phyloP scores from a whole-genome alignment of 2,113 vertebrate genomes.

The Thermophis baileyi region DNA sequence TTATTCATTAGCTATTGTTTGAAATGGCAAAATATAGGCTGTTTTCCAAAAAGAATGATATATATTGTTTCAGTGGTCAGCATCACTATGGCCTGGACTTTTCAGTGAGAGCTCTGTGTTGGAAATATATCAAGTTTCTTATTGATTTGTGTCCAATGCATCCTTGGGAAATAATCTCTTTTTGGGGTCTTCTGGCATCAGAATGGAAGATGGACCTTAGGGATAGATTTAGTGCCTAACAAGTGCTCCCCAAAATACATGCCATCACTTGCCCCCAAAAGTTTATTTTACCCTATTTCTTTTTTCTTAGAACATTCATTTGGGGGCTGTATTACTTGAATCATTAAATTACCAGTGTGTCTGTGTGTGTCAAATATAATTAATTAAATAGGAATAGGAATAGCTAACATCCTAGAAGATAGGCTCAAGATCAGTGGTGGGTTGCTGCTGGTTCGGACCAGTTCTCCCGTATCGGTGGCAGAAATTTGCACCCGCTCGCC shows the following conservation, averaged over 20 bases:
- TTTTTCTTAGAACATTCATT: not conserved
- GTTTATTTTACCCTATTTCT: not conserved
- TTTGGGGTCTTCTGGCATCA: not conserved
- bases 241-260: not conserved
- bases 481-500: no score
- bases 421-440: no score
- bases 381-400: no score
- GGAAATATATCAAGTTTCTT: not conserved
- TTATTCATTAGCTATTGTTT: conserved; percentile 9
- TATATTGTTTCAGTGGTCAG: not conserved
- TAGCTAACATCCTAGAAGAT: no score
- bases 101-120: not conserved
- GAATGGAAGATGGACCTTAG: not conserved
- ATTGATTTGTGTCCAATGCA: not conserved
- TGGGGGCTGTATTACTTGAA: not conserved
- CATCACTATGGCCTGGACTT: not conserved
- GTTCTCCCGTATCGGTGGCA: no score
- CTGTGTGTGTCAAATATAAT: not conserved
- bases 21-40: not conserved
- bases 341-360: not conserved
- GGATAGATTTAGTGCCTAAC: not conserved
- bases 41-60: not conserved
- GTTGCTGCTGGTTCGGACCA: no score
- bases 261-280: not conserved
- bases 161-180: not conserved